phyloP scores from a whole-genome alignment of 2,888 invertebrate species.

The Margaritifera margaritifera region DNA sequence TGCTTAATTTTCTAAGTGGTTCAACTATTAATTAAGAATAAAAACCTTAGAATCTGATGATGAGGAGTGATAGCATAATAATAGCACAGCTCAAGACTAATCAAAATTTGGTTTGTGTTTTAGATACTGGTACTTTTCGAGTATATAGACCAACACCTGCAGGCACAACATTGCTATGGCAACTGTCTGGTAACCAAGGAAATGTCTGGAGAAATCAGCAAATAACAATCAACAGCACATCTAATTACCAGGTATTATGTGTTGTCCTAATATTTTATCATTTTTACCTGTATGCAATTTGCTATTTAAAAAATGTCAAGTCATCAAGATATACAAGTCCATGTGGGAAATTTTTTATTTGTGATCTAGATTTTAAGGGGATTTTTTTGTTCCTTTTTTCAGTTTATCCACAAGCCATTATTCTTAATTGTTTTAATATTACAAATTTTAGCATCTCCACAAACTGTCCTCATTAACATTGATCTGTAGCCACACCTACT shows the following conservation, averaged over 20 bases:
- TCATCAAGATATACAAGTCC: background rate
- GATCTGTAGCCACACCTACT: too few species aligned
- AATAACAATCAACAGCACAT: conserved; percentile 46
- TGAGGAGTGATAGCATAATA: too few species aligned
- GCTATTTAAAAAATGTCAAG: background rate
- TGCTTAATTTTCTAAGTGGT: too few species aligned
- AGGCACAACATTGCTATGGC: conserved; percentile 47
- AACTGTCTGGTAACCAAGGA: conserved; percentile 58
- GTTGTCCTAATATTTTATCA: background rate
- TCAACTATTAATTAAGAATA: too few species aligned
- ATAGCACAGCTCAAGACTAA: too few species aligned
- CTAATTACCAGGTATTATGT: conserved; percentile 43
- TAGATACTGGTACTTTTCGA: conserved; percentile 58
- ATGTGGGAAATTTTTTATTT: background rate
- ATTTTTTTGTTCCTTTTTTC: background rate
- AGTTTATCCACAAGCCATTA: too few species aligned
- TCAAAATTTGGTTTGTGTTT: background rate
- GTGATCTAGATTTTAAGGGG: background rate
- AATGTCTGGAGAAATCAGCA: conserved; percentile 56
- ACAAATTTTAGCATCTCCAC: too few species aligned
- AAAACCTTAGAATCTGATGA: too few species aligned
- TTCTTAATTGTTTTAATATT: too few species aligned
- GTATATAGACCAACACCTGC: conserved; percentile 48
- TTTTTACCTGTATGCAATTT: too few species aligned
- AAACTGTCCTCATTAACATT: too few species aligned